Evolutionary conservation across 2,797 vertebrate species (phyloP).

Genomic region (Neosilurus mollespiculum): DNA sequence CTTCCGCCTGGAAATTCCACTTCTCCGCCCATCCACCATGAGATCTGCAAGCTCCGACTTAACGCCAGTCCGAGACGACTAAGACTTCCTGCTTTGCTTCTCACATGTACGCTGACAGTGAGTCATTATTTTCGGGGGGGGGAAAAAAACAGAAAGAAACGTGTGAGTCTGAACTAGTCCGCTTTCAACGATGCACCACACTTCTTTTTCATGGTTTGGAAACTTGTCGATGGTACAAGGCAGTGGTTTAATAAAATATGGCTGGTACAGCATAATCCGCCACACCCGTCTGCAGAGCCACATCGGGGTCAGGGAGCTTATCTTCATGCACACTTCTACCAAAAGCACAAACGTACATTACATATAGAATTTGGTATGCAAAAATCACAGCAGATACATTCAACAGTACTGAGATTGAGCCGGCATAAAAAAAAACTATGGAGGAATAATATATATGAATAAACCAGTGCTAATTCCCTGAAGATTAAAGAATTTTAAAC

Average conservation of each 20-base stretch:
- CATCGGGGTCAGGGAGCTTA: background rate
- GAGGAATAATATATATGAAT: too few relatives aligned
- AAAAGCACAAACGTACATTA: background rate
- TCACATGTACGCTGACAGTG: conserved; percentile 7
- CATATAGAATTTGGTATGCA: background rate
- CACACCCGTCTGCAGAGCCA: conserved; percentile 14
- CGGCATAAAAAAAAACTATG: background rate
- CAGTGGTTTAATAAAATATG: conserved; percentile 8
- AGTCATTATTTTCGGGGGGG: background rate
- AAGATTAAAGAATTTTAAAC: too few relatives aligned
- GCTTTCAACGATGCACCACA: background rate
- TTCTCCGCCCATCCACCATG: conserved; percentile 15
- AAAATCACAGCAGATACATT: background rate
- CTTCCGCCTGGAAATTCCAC: conserved; percentile 47
- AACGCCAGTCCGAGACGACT: background rate
- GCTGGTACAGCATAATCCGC: background rate
- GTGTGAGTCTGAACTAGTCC: conserved; percentile 15
- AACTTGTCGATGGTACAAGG: background rate
- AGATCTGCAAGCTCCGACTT: conserved; percentile 8
- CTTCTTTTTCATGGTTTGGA: background rate
- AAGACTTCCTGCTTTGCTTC: conserved; percentile 24
- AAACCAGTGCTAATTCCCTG: background rate
- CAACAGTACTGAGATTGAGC: too few relatives aligned
- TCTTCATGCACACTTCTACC: background rate
- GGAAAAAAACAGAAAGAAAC: background rate